Percentiles rank a stretch among this genome's conserved stretches.
phyloP scores from a whole-genome alignment of 2,113 vertebrate genomes.

The Cryptoleucopteryx plumbea region DNA sequence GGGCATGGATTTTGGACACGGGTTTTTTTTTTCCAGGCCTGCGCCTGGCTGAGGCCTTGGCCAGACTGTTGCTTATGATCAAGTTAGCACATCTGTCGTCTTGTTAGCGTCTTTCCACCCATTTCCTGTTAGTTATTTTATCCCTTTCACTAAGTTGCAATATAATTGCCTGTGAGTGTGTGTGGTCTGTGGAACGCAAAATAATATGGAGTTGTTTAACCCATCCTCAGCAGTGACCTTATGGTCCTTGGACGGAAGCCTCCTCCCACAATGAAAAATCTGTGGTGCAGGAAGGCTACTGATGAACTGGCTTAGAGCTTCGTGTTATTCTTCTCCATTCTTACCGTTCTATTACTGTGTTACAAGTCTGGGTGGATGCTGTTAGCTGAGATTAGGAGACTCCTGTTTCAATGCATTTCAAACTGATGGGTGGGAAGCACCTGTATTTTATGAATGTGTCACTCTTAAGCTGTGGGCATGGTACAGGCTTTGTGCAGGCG shows the following conservation, averaged over 20 bases:
- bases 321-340: not conserved
- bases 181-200: constrained; percentile 8
- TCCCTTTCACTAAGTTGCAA: not conserved
- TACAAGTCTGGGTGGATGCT: not conserved
- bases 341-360: not conserved
- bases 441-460: not conserved
- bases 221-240: not conserved
- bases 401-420: not conserved
- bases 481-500: not conserved
- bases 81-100: not conserved
- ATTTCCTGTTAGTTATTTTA: not conserved
- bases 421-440: not conserved
- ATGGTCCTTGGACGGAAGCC: not conserved
- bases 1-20: not conserved
- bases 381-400: not conserved
- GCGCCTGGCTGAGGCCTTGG: not conserved
- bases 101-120: not conserved
- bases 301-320: not conserved
- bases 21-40: not conserved
- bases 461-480: not conserved
- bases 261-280: not conserved
- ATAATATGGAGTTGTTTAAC: not conserved
- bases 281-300: not conserved
- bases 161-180: not conserved
- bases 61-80: not conserved